Evolutionary conservation across 2,113 vertebrate species (phyloP), one percentile per base, ranked within the genome.

Genomic region (Dissostichus mawsoni): DNA sequence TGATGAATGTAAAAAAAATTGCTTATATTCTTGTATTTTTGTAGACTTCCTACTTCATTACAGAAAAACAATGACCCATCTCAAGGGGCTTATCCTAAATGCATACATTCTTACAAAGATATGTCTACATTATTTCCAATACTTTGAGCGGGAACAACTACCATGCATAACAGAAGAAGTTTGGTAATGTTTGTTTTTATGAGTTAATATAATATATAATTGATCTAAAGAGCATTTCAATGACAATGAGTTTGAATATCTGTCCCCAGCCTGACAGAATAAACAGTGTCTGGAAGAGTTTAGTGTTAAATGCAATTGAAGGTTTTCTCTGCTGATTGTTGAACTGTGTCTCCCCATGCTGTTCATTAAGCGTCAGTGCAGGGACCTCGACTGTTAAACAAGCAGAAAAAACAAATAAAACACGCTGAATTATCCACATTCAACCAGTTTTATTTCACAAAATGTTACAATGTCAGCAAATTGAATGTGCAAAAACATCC

Each of bases 331-430:
- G 13, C n/a, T 17, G 14, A 29, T 5, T n/a, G 36, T 14, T 36
- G 44, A 10, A 25, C 8, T 3, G 3, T 69, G 82, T 83, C 80
- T 5, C 84, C 86, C 80, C 14, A 86, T 90, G 74, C 64, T 67
- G 78, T 72, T 20, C 2, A 0, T 0, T 3, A 0, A 1, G 0
- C 8, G 23, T 25, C 65, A 14, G 36, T 66, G 56, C 88, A 85
- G n/a, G 5, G 13, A 45, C 17, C 16, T 6, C 1, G 18, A 17
- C 47, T 1, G 36, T 33, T 50, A 68, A 74, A 74, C 61, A 63
- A 4, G 17, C 2, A 61, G 12, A 9, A 2, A 25, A 29, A 79
- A 74, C 9, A 25, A n/a, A 33, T 56, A 36, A 8, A 55, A 23
- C 13, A 29, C 8, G 3, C 17, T 12, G 25, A 29, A 65, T 50